Evolutionary conservation across 1,140 invertebrate species (phyloP), one percentile per base, ranked within the genome.

Genomic region (Bombus breviceps): DNA sequence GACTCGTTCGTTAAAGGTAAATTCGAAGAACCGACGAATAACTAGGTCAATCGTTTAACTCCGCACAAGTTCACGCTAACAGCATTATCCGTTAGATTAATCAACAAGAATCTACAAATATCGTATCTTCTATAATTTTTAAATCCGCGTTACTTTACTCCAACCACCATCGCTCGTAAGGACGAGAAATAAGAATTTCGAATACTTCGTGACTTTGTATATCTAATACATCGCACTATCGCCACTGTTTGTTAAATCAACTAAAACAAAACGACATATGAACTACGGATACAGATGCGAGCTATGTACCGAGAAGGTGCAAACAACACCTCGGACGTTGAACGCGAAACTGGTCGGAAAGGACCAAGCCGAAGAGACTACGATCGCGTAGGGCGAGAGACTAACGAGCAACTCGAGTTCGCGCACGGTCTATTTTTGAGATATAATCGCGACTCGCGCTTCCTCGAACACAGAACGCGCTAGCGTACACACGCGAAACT

Each of bases 341-440:
- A 86, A 81, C 75, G 80, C n/a, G 69, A 53, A 89, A 92, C 91
- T 90, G 88, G 88, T 85, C 77, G 28, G 25, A 28, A 83, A 90
- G 90, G 73, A 84, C 43, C 66, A 66, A 59, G 34, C 80, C 32
- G 62, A 53, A 34, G 59, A 41, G 74, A 18, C 41, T 57, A 34
- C 34, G 71, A 59, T 84, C 73, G 80, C 79, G 86, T 74, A 87
- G 80, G 82, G 79, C 69, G 69, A 64, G 89, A 90, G 71, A 73
- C 71, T 90, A 86, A 85, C 84, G 78, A 88, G 74, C 76, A n/a
- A 18, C 41, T 53, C 39, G 64, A 39, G 73, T 88, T 79, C 79
- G 79, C 84, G 81, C 66, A 53, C 81, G 39, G 53, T 76, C 89
- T 90, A 90, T 89, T 90, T 90, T 90, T 90, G 89, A 71, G 81